These are phyloP conservation scores for Linnaemya vulpina DNA, from an alignment of 2,888 invertebrate species.

Conservation along the genomic window DNA sequence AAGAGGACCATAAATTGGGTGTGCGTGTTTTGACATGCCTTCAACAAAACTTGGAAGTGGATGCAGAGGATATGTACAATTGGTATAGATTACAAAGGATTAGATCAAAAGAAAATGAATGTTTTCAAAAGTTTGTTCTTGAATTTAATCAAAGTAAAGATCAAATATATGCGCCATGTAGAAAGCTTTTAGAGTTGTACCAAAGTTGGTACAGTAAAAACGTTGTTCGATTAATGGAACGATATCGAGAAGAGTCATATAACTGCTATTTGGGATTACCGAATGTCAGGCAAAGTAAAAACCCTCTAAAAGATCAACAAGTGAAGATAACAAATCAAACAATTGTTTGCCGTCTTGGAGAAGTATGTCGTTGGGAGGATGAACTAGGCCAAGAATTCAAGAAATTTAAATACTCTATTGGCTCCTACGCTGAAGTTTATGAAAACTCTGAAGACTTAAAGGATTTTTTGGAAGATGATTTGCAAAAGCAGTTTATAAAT, in stretches of 20 bases:
- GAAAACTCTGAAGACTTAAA: slow-evolving; percentile 31
- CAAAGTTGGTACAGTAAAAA: slow-evolving; percentile 74
- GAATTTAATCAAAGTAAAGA: slow-evolving; percentile 74
- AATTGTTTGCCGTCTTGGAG: slow-evolving; percentile 68
- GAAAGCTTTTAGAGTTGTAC: slow-evolving; percentile 74
- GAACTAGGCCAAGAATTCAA: slow-evolving; percentile 59
- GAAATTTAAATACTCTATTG: slow-evolving; percentile 73
- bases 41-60: slow-evolving; percentile 64
- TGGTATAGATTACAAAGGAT: slow-evolving; percentile 71
- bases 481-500: slow-evolving; percentile 22
- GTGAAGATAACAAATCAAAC: slow-evolving; percentile 74
- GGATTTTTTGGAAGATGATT: slow-evolving; percentile 36
- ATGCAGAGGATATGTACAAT: slow-evolving; percentile 73
- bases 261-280: slow-evolving; percentile 78
- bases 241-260: slow-evolving; percentile 71
- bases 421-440: slow-evolving; percentile 68
- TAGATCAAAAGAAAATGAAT: slow-evolving; percentile 74
- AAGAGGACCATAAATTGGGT: slow-evolving; percentile 76
- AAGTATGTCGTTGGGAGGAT: slow-evolving; percentile 63
- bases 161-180: slow-evolving; percentile 74
- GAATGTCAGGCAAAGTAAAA: slow-evolving; percentile 74
- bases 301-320: slow-evolving; percentile 46
- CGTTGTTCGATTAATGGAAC: slow-evolving; percentile 58
- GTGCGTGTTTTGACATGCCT: slow-evolving; percentile 74
- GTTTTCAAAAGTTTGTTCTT: slow-evolving; percentile 74